Base-by-base conservation (phyloP, 2,113 vertebrate species). In the Neolamprologus variostigma region DNA sequence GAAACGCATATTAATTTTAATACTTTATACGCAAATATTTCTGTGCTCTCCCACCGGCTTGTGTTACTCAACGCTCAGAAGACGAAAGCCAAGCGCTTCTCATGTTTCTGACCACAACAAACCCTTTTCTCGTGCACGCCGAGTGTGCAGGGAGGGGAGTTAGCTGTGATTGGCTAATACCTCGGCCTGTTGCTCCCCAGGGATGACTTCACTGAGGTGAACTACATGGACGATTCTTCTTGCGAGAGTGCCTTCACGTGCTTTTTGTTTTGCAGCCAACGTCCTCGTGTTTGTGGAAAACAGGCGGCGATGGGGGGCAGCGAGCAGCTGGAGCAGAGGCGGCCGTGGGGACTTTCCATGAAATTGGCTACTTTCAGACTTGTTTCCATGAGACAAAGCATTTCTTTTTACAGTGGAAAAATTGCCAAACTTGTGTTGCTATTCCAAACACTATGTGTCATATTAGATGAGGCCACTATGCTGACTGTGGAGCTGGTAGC, bases 11-110 rank as follows among this genome's bases (percentile, higher is more conserved):
- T 96, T 95, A 84, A 93, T 96, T 95, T 96, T 93, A 94, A 95
- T 91, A 93, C 92, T 95, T 95, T 89, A 87, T 93, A 95, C 94
- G 86, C 94, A 96, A 94, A 96, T 95, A 90, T 87, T 95, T 95
- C 87, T 89, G 91, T 93, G 37, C 80, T 92, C 89, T 96, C 85
- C 89, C 90, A 87, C 88, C 82, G 91, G 89, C 90, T 96, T 94
- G 92, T 92, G 76, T 95, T 96, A 90, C 95, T 93, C 87, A 84
- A 88, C 42, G 83, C 54, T 89, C 31, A 86, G 87, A 90, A 95
- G 78, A 81, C 91, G 82, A 92, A 93, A 93, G 78, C 86, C 86
- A 66, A 90, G 87, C 73, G 42, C 66, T 21, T 96, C 95, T 97
- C 93, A 87, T 63, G 90, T 97, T 97, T 97, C 95, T 84, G 90